Conservation (phyloP, 2,797 vertebrate genomes). For the Acrocephalus scirpaceus region DNA sequence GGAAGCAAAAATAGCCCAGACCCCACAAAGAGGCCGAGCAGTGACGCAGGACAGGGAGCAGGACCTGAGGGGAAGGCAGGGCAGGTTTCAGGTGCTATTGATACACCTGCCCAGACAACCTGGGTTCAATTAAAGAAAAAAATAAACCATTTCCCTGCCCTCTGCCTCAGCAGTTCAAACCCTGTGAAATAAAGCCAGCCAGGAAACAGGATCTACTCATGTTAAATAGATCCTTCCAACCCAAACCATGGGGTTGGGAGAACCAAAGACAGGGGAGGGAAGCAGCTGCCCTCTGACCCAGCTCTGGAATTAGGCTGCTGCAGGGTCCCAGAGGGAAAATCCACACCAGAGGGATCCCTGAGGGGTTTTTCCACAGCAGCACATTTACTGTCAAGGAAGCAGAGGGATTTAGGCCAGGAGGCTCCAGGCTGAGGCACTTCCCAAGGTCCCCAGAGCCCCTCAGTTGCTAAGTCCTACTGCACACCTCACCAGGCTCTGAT, state of each 20-base stretch:
- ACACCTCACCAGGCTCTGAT: background rate
- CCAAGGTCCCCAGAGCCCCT: background rate
- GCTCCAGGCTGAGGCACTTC: background rate
- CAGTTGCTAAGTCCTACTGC: background rate
- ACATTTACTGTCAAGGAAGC: background rate
- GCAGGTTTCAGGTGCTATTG: background rate
- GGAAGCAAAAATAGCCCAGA: conserved; percentile 39
- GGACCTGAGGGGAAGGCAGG: conserved; percentile 15
- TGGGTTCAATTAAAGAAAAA: background rate
- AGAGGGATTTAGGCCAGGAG: background rate
- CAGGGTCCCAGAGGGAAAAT: background rate
- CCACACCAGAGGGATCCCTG: background rate
- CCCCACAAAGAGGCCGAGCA: rapidly evolving
- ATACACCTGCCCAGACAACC: background rate
- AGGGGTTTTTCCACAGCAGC: background rate
- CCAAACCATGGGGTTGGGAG: background rate
- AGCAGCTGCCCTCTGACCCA: background rate
- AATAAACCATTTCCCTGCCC: background rate
- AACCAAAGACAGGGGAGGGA: background rate
- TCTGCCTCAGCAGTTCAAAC: background rate
- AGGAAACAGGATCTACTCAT: background rate
- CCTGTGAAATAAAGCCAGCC: background rate
- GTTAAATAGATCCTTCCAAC: background rate
- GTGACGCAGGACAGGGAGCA: background rate
- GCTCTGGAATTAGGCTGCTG: background rate